Evolutionary conservation across 2,888 invertebrate species (phyloP), one percentile per base, ranked within the genome.

Genomic region (Auanema freiburgensis): DNA sequence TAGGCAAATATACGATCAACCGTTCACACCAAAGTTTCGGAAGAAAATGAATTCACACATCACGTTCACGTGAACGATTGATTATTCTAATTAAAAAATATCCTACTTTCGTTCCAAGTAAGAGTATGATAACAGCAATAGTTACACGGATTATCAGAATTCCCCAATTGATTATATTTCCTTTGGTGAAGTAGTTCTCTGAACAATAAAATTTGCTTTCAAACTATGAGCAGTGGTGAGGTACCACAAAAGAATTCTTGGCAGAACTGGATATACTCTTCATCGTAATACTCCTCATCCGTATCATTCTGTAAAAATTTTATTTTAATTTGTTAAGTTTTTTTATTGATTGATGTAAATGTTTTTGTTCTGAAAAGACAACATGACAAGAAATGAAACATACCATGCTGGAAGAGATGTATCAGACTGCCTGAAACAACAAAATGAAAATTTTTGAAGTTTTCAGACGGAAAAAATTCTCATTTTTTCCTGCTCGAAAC

Each of bases 61-160:
- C 46, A 46, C 46, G 6, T 46, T 46, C 46, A 46, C 46, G 46
- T 46, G 46, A 46, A 46, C 5, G 21, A 46, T 21, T 46, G 46
- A 52, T 52, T 5, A 1, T n/a, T 8, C 18, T 24, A 52, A 23
- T 23, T 23, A 52, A 16, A 21, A n/a, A 16, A 21, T 11, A 10
- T 46, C 8, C 18, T 25, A 44, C 61, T 49, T 67, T 67, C 24
- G 61, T 61, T 2, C 72, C 72, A 8, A 72, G 57, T 0, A 72
- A 41, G 46, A 72, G 62, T 11, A 72, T 72, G 5, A 72, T 53
- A 1, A 66, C 12, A 10, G 70, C 68, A 24, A 72, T 67, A 2
- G 58, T 40, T 44, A 72, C 53, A 12, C 72, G 57, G 2, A 55
- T 57, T 8, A 66, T 24, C 52, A 68, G 63, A 12, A 70, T 68